Base-by-base conservation (phyloP, 2,113 vertebrate genomes). In the Caranx ignobilis region DNA sequence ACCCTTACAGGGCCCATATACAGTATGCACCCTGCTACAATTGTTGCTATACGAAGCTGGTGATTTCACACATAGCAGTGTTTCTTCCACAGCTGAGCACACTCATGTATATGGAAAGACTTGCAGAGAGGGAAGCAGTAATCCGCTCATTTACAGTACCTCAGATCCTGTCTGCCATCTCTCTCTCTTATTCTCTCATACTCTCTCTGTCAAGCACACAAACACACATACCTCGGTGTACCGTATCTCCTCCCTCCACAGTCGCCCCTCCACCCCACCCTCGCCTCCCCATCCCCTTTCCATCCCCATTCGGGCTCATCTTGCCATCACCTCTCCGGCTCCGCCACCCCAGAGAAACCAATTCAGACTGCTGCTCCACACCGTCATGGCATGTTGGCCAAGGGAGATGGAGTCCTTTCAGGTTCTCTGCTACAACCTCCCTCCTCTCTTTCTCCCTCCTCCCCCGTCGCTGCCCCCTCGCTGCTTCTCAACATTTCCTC, bases 361-460 rank as follows among this genome's bases (percentile, higher is more conserved):
- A 92, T 93, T 93, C 90, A 89, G 86, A 41, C 84, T 50, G 47
- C 90, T 87, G 86, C 90, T 90, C 83, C 90, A 88, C 80, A 90
- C 82, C 88, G 88, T 93, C 91, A 92, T 93, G 93, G 89, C 91
- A 88, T 88, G 90, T 92, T 93, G 92, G 86, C 90, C 91, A 91
- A 87, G 84, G 81, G 84, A 94, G 92, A 94, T 92, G 88, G 90
- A 92, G 91, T 92, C 82, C 86, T 92, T 92, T 92, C 89, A 90
- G 88, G 90, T 92, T 82, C 79, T 85, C 6, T 56, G 86, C 82
- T 88, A 75, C 80, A 82, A 79, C 79, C 85, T 68, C 84, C 75
- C 79, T 59, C 41, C 71, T 47, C 64, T 61, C 34, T 47, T 72
- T 37, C 61, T 43, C 50, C 65, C 19, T 11, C 66, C 61, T 15